Percentiles rank a stretch among this genome's conserved stretches.
Evolutionary conservation across 2,888 invertebrate species (phyloP).

Genomic region (Didymodactylos carnosus): DNA sequence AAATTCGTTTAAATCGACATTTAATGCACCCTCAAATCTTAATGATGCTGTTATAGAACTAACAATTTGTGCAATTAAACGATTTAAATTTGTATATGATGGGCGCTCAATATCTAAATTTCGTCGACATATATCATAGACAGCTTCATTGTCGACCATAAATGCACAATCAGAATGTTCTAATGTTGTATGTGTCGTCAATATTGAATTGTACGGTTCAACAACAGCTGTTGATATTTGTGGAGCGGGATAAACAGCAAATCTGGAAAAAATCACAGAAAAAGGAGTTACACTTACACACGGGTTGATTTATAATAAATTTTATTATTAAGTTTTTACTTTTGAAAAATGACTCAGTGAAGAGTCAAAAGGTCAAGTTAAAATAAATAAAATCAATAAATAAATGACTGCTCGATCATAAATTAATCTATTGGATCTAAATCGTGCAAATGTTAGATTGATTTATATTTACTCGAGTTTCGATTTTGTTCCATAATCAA

Average conservation of each 20-base stretch:
- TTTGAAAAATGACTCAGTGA: too few relatives aligned
- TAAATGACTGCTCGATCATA: too few relatives aligned
- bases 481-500: constrained; percentile 15
- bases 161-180: constrained; percentile 90
- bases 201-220: constrained; percentile 82
- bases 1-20: constrained; percentile 14
- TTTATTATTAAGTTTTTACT: too few relatives aligned
- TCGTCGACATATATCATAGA: constrained; percentile 56
- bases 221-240: constrained; percentile 76
- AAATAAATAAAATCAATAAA: too few relatives aligned
- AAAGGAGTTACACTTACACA: too few relatives aligned
- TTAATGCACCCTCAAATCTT: constrained; percentile 11
- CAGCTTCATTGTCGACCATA: constrained; percentile 80
- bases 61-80: constrained; percentile 11
- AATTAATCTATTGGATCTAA: too few relatives aligned
- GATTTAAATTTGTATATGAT: constrained; percentile 14
- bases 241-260: constrained; percentile 73
- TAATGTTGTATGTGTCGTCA: constrained; percentile 76
- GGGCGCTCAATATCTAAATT: constrained; percentile 14
- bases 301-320: too few relatives aligned
- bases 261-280: too few relatives aligned
- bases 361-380: too few relatives aligned
- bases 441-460: constrained; percentile 3
- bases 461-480: constrained; percentile 10
- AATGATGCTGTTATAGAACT: constrained; percentile 14